phyloP scores from a whole-genome alignment of 2,797 vertebrate genomes.

The Hyperoplus immaculatus region DNA sequence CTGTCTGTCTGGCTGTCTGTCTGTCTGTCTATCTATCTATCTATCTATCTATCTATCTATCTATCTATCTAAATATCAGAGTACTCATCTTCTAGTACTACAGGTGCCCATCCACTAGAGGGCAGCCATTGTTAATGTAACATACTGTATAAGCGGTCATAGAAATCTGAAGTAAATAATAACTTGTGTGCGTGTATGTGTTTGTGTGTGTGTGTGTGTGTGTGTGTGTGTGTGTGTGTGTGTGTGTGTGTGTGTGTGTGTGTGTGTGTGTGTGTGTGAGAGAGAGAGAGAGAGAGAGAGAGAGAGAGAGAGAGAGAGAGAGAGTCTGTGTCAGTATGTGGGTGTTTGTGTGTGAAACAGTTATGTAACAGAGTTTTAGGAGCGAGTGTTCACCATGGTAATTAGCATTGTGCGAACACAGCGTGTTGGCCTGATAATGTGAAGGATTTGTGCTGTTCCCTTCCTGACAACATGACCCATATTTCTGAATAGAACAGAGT shows the following conservation, averaged over 20 bases:
- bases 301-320: too few species aligned
- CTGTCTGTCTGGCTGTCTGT: too few species aligned
- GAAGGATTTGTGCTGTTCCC: constrained; percentile 58
- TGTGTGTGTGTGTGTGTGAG: not conserved
- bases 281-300: too few species aligned
- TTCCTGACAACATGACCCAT: constrained; percentile 50
- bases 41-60: too few species aligned
- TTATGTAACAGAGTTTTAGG: constrained; percentile 65
- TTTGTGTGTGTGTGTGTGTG: constrained; percentile 3
- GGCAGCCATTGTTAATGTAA: constrained; percentile 38
- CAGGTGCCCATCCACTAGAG: constrained; percentile 47
- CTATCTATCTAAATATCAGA: too few species aligned
- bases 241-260: not conserved
- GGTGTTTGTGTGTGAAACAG: constrained; percentile 18
- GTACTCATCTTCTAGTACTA: constrained; percentile 2
- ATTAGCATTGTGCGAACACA: constrained; percentile 51
- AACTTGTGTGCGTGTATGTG: constrained; percentile 5
- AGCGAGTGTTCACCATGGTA: constrained; percentile 52
- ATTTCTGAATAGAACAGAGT: constrained; percentile 52
- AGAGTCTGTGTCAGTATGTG: not conserved
- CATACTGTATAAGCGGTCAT: not conserved
- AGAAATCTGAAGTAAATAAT: constrained; percentile 14
- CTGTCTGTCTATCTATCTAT: too few species aligned
- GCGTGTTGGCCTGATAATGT: constrained; percentile 51
- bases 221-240: not conserved